Percentiles rank a stretch among this genome's conserved stretches.
phyloP scores from a whole-genome alignment of 2,113 vertebrate species.

The Sinocyclocheilus anophthalmus region DNA sequence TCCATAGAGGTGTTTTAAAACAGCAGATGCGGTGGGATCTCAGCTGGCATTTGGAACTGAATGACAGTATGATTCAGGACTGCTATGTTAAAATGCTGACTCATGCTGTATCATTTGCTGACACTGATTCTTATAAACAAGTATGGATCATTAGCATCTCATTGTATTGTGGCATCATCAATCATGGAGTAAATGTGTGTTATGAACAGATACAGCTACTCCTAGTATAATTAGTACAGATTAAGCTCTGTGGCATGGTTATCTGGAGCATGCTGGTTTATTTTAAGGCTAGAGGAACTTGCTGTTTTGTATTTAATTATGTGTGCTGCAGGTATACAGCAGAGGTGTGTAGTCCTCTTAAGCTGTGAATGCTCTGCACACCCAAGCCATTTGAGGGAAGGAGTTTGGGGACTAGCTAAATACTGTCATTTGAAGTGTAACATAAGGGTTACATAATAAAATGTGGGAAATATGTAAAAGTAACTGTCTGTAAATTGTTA shows the following conservation, averaged over 20 bases:
- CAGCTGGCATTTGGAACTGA: neutral
- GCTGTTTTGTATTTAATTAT: neutral
- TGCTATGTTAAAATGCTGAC: conserved; percentile 17
- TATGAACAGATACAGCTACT: neutral
- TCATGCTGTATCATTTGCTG: neutral
- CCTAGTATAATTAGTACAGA: neutral
- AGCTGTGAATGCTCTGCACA: too few species aligned
- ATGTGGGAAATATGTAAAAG: too few species aligned
- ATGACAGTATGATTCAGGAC: neutral
- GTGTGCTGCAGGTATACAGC: neutral
- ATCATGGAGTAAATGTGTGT: neutral
- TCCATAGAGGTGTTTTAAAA: neutral
- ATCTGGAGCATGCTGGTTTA: neutral
- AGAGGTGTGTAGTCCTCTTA: too few species aligned
- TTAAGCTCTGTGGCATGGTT: neutral
- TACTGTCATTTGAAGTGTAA: neutral
- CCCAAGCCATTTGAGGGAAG: neutral
- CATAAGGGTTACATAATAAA: too few species aligned
- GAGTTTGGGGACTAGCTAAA: neutral
- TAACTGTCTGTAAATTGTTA: too few species aligned
- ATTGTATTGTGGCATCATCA: neutral
- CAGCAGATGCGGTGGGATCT: neutral
- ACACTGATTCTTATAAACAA: neutral
- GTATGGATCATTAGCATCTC: neutral
- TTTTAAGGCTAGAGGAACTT: neutral